A percentile compares a stretch with the other conserved stretches of the same genome.
Conservation (phyloP, 2,797 vertebrate species). For the Holocentrus rufus region DNA sequence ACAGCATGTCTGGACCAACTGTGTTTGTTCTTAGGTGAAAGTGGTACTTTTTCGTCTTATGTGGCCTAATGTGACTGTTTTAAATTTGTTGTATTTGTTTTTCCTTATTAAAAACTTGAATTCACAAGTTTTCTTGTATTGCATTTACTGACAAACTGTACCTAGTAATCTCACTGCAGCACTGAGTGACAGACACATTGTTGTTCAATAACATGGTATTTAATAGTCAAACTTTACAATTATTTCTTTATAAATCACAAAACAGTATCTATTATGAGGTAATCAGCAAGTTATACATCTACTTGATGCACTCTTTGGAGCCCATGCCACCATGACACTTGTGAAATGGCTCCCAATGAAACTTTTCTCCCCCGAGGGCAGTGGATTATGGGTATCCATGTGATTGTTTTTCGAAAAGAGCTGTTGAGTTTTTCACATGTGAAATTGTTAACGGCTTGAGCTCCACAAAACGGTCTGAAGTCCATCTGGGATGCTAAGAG, state of each 20-base stretch:
- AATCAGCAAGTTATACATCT: background rate
- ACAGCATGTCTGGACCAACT: slow-evolving; percentile 60
- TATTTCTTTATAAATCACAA: background rate
- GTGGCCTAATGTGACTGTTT: slow-evolving; percentile 46
- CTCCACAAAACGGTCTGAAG: too few relatives aligned
- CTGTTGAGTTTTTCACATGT: too few relatives aligned
- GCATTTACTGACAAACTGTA: background rate
- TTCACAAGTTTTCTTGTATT: slow-evolving; percentile 29
- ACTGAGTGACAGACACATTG: slow-evolving; percentile 3
- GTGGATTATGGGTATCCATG: too few relatives aligned
- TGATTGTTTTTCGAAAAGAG: too few relatives aligned
- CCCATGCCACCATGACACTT: background rate
- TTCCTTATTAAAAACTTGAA: slow-evolving; percentile 62
- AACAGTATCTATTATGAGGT: slow-evolving; percentile 7
- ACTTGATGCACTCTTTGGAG: background rate
- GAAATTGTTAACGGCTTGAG: too few relatives aligned
- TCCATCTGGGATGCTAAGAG: too few relatives aligned
- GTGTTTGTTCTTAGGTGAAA: slow-evolving; percentile 46
- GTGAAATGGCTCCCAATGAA: too few relatives aligned
- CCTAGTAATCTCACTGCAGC: too few relatives aligned
- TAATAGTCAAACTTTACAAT: slow-evolving; percentile 2
- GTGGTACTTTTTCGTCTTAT: slow-evolving; percentile 46
- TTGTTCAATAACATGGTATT: slow-evolving; percentile 8
- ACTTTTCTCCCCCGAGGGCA: too few relatives aligned
- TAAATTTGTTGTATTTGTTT: slow-evolving; percentile 19